Evolutionary conservation across 2,888 invertebrate species (phyloP), one percentile per base, ranked within the genome.

Genomic region (Endomychus coccineus): DNA sequence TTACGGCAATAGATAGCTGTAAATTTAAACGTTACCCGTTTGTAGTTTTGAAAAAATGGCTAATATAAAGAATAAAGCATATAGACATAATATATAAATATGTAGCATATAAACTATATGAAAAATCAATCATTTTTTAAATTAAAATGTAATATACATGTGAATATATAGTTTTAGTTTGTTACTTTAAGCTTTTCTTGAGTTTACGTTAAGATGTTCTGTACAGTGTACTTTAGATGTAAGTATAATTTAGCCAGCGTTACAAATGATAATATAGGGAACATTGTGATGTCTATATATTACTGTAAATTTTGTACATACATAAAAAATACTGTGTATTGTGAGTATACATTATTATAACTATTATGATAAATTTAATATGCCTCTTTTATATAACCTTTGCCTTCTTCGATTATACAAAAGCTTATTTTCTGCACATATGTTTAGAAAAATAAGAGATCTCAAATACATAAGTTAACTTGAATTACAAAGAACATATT

Each of bases 291-390:
- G 66, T 67, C 66, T 67, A 65, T 66, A 66, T 60, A 66, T 64
- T 64, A 59, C 58, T 68, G 67, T 68, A 68, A 66, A 68, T 68
- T 67, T 68, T 68, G 67, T 68, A 68, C 66, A 68, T 68, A 68
- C 54, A 55, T 56, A 54, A 54, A 51, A 64, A 64, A 65, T 64
- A 66, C 61, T 66, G 66, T 67, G 66, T 67, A 67, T 66, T 67
- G 67, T 67, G 66, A 67, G 60, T 63, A 66, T 62, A 64, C 63
- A 66, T 66, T 66, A 66, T 66, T 64, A 66, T 63, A 66, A 62
- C 62, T 65, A 67, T 66, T 66, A 66, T 64, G 59, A 62, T 59
- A 61, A 59, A 54, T 28, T 4, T n/a, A n/a, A n/a, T n/a, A n/a
- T n/a, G n/a, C n/a, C n/a, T n/a, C n/a, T n/a, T n/a, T n/a, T n/a